phyloP scores from a whole-genome alignment of 2,797 vertebrate species.

The Xerus rutilus region DNA sequence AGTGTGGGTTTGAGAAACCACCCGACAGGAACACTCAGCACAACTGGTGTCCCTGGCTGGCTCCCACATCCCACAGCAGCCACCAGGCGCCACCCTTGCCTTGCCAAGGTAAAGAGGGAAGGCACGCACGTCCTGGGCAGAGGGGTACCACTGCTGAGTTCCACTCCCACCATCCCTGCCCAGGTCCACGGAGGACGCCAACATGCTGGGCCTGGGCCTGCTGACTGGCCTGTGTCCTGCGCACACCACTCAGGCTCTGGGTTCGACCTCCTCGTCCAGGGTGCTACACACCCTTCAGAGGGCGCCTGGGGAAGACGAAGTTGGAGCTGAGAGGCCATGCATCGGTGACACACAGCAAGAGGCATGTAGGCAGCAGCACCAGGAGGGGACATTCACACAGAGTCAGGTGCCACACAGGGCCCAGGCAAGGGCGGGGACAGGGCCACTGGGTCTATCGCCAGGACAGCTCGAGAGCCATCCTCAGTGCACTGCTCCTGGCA shows the following conservation, averaged over 20 bases:
- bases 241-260: rapidly evolving
- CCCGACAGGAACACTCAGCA: rapidly evolving
- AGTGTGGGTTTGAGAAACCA: rapidly evolving
- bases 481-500: neutral
- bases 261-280: neutral
- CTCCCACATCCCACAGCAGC: rapidly evolving
- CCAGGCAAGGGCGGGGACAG: neutral
- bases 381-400: neutral
- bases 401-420: neutral
- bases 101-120: neutral
- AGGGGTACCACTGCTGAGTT: rapidly evolving
- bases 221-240: neutral
- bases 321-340: rapidly evolving
- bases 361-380: too few relatives aligned
- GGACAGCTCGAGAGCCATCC: neutral
- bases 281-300: neutral
- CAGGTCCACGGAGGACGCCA: neutral
- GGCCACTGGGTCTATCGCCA: neutral
- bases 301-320: too few relatives aligned
- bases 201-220: neutral
- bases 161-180: rapidly evolving
- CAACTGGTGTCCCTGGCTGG: rapidly evolving
- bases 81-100: rapidly evolving
- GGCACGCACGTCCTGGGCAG: rapidly evolving
- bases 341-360: rapidly evolving